Evolutionary conservation across 2,797 vertebrate genomes (phyloP), one percentile per base, ranked within the genome.

Genomic region (Sebastes variabilis): DNA sequence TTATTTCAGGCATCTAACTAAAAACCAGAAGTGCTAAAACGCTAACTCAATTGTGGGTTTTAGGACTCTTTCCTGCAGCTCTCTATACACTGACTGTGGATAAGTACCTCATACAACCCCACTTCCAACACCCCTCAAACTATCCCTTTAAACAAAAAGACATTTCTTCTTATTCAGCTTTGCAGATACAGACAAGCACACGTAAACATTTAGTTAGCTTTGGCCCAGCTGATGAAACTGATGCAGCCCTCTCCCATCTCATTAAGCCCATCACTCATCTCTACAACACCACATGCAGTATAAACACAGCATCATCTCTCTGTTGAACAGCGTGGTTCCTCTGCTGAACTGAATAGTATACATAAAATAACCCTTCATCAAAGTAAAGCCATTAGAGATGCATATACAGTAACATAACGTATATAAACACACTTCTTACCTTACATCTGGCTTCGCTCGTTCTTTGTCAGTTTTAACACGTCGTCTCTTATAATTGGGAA

Each of bases 401-500:
- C 20, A 70, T 4, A 14, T 32, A 22, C 1, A 65, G 7, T 27
- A n/a, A 56, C 69, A 67, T 8, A 16, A 75, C 12, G 58, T 9
- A 20, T 14, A 58, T 11, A 68, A 66, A 59, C 66, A 54, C 54
- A 64, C 9, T 2, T 24, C 36, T 65, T 52, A 5, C 25, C 20
- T 12, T 16, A 25, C 5, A 66, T 27, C 32, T 13, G 11, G 6
- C n/a, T 72, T 60, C 69, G 24, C 36, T 68, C 49, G 8, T 52
- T n/a, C 49, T 52, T 58, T 78, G 56, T 83, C 76, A 75, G 34
- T 75, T 87, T 85, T 77, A 22, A 49, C 66, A 84, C 5, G 59
- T 76, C 49, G 20, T 10, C 49, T 52, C 6, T 75, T 77, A 62
- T 85, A 82, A 85, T 81, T 88, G 73, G 66, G n/a, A 80, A 72